Conservation (phyloP, 2,113 vertebrate species). For the Promerops cafer region DNA sequence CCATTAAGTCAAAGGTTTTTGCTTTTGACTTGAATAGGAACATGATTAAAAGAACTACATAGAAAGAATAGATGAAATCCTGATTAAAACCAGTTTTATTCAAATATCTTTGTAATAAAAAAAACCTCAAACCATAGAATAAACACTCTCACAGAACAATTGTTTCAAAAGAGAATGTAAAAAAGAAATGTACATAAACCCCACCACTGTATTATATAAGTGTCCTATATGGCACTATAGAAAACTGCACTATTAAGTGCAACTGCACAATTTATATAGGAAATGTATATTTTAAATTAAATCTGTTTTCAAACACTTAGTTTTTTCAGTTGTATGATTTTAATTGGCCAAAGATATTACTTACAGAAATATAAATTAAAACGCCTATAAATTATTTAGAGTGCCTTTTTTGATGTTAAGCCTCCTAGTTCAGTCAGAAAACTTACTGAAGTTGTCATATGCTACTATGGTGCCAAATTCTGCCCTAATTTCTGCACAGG, state of each 20-base stretch:
- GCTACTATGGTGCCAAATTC: neutral
- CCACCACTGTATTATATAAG: neutral
- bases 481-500: neutral
- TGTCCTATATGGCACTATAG: neutral
- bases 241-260: neutral
- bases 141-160: neutral
- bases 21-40: neutral
- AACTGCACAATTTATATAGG: neutral
- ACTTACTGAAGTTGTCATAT: neutral
- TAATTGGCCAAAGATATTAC: neutral
- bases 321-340: constrained; percentile 12
- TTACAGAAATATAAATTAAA: neutral
- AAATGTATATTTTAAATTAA: neutral
- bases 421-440: neutral
- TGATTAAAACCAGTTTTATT: constrained; percentile 21
- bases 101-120: constrained; percentile 14
- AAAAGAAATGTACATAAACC: neutral
- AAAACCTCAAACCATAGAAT: neutral
- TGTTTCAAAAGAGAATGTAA: neutral
- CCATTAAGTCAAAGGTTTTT: constrained; percentile 28
- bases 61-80: neutral
- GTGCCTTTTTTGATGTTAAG: neutral
- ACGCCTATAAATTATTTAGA: neutral
- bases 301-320: neutral
- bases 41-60: neutral